Evolutionary conservation across 30 jellyfish, hydroid and myxozoan genomes (phyloP), one percentile per base, ranked within the genome.

Genomic region (Euphysa ruthae): DNA sequence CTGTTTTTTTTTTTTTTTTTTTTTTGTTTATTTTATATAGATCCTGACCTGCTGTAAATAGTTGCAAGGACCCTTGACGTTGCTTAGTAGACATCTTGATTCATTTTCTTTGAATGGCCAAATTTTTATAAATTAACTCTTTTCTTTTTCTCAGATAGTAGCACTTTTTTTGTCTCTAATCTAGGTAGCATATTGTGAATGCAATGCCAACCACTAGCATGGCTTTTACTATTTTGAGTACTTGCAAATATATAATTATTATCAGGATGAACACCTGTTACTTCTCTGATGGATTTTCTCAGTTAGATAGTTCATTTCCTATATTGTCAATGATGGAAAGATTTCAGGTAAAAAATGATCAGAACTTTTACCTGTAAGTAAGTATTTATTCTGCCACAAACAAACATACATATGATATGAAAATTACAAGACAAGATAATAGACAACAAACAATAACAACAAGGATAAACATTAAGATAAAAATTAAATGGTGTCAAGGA

Each of bases 11-110:
- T n/a, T n/a, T n/a, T n/a, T n/a, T n/a, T n/a, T n/a, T n/a, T n/a
- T n/a, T n/a, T n/a, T n/a, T n/a, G n/a, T n/a, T n/a, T n/a, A n/a
- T n/a, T n/a, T n/a, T n/a, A n/a, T n/a, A n/a, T n/a, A n/a, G n/a
- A n/a, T n/a, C n/a, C n/a, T n/a, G n/a, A 6, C 74, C 74, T 3
- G 74, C 34, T 6, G 15, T 23, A n/a, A 28, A 19, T n/a, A 61
- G 63, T 26, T 61, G 74, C 70, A 4, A 27, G 20, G 74, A 21
- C 23, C 74, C 74, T 6, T n/a, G 64, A 60, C 15, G 74, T 30
- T 26, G 74, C 74, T 32, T 61, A 61, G 27, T 61, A 61, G 26
- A 61, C 62, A 25, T 32, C 27, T 33, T 61, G 32, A 61, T 61
- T 61, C 14, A 61, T 61, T 5, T 31, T 31, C 15, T 34, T 19